Evolutionary conservation across 2,888 invertebrate genomes (phyloP), one percentile per base, ranked within the genome.

Genomic region (Ochropleura plecta): DNA sequence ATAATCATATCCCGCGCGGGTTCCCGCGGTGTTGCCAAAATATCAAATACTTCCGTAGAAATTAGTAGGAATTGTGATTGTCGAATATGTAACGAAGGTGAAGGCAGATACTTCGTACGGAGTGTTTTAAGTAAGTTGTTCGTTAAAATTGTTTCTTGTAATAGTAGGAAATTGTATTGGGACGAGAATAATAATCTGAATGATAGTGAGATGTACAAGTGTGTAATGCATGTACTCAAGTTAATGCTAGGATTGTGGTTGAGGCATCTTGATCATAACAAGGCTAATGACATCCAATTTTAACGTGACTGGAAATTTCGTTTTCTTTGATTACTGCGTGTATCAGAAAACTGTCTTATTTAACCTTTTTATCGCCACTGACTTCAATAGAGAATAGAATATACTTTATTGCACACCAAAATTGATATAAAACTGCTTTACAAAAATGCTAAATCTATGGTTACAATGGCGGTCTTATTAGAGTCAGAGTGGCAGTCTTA

Each of bases 191-290:
- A 93, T 86, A 94, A 94, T 88, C 79, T 91, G 71, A 92, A 90
- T 59, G 94, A 94, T 30, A 90, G 89, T 62, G 96, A 95, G 90
- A 95, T 95, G 95, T 94, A 92, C 82, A 92, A 86, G 74, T 95
- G 95, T 89, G 79, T 96, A 78, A 91, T 95, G 88, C 92, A 95
- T 84, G 90, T 95, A 73, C 82, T 96, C 79, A 96, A 96, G 88
- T 90, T 96, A 87, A 89, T 96, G 90, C 87, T 96, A 80, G 96
- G 96, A 76, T 91, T 96, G 79, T 96, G 96, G 96, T 92, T 96
- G 83, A 92, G 96, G 86, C 96, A 96, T 92, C 91, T 93, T 80
- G 95, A 95, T 91, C 96, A 96, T 88, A 95, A 92, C 88, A 90
- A 69, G 73, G 60, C 57, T 81, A 70, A 78, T 80, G 48, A 69